phyloP scores from a whole-genome alignment of 2,888 invertebrate species.

The Drosophila mettleri region DNA sequence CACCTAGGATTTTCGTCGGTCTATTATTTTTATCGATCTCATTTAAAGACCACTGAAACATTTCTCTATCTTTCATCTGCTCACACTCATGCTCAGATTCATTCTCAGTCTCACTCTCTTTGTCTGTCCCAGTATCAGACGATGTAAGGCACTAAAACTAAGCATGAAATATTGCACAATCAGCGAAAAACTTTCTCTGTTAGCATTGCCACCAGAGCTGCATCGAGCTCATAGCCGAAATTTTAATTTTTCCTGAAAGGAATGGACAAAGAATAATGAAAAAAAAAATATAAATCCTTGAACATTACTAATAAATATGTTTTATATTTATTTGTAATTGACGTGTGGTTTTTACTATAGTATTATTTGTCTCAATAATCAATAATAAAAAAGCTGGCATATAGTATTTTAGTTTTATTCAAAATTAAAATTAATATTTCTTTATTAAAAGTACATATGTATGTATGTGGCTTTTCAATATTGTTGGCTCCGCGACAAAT shows the following conservation, averaged over 20 bases:
- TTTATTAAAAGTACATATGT: too few relatives aligned
- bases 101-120: not conserved
- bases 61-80: constrained; percentile 68
- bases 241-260: constrained; percentile 59
- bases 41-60: constrained; percentile 72
- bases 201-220: constrained; percentile 42
- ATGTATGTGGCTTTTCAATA: too few relatives aligned
- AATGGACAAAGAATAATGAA: constrained; percentile 11
- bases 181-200: constrained; percentile 72
- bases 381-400: too few relatives aligned
- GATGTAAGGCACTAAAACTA: constrained; percentile 56
- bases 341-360: too few relatives aligned
- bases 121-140: not conserved
- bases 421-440: too few relatives aligned
- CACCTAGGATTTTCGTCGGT: constrained; percentile 78
- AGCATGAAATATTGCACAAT: constrained; percentile 79
- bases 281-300: not conserved
- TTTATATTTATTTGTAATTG: too few relatives aligned
- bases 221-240: constrained; percentile 50
- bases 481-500: too few relatives aligned
- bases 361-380: too few relatives aligned
- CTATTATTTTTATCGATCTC: constrained; percentile 74
- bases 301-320: not conserved
- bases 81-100: constrained; percentile 23
- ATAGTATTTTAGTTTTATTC: too few relatives aligned